phyloP scores from a whole-genome alignment of 2,797 vertebrate species.

The Eospalax fontanierii region DNA sequence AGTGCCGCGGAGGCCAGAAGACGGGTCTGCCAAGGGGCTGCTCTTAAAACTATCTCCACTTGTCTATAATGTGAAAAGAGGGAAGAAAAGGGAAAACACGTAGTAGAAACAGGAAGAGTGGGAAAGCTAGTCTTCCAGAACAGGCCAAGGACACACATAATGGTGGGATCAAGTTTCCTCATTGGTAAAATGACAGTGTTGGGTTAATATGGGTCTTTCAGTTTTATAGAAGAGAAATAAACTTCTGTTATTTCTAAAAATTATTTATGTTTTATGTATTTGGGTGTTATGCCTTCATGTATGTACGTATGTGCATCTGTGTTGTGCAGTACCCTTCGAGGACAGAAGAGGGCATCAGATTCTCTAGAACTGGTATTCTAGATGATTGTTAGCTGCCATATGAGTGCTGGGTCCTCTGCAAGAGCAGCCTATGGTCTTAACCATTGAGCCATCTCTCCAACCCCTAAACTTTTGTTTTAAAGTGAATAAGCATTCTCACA shows the following conservation, averaged over 20 bases:
- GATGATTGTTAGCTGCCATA: too few relatives aligned
- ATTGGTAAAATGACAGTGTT: conserved; percentile 16
- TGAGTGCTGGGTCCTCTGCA: too few relatives aligned
- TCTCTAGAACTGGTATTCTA: too few relatives aligned
- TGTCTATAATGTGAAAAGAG: conserved; percentile 7
- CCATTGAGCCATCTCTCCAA: too few relatives aligned
- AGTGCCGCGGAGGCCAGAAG: background rate
- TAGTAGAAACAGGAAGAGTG: conserved; percentile 39
- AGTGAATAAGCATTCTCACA: conserved; percentile 26
- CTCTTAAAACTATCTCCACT: background rate
- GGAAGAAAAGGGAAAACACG: conserved; percentile 31
- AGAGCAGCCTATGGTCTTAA: too few relatives aligned
- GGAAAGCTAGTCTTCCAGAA: background rate
- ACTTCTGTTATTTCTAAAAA: too few relatives aligned
- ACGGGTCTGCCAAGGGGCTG: too few relatives aligned
- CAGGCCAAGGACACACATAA: background rate
- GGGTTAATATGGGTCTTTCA: background rate
- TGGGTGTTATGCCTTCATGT: too few relatives aligned
- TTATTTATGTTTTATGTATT: too few relatives aligned
- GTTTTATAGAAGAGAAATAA: background rate
- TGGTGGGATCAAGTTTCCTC: background rate
- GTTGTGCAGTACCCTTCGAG: too few relatives aligned
- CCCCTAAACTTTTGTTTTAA: conserved; percentile 43
- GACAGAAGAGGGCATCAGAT: too few relatives aligned
- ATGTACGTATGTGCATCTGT: too few relatives aligned